Evolutionary conservation across 2,888 invertebrate species (phyloP).

Genomic region (Plagiodera versicolora): DNA sequence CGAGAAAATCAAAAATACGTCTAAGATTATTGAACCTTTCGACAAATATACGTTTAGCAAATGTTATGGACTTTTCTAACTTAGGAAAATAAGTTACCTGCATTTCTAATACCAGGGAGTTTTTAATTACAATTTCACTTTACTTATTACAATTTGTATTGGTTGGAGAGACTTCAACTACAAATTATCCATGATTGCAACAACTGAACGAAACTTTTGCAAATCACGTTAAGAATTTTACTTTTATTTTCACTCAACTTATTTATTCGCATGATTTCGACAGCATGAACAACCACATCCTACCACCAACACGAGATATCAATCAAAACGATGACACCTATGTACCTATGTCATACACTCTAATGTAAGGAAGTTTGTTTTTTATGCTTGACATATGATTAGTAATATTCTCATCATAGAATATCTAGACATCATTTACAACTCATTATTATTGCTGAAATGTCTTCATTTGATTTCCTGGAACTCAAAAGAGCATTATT

Average conservation of each 20-base stretch:
- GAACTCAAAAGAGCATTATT: no score
- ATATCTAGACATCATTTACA: neutral
- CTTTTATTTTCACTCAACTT: conserved; percentile 16
- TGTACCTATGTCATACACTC: conserved; percentile 33
- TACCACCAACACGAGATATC: conserved; percentile 33
- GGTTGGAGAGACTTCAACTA: no score
- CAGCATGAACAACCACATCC: conserved; percentile 33
- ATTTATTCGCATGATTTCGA: conserved; percentile 32
- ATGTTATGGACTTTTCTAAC: no score
- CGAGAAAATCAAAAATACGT: no score
- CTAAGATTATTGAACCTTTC: no score
- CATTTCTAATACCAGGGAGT: no score
- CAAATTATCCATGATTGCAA: neutral
- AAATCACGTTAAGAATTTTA: neutral
- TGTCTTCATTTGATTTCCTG: no score
- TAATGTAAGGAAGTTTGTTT: conserved; percentile 32
- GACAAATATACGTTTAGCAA: no score
- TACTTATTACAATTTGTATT: no score
- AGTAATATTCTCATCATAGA: neutral
- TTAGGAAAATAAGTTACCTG: no score
- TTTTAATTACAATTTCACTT: no score
- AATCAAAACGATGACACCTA: conserved; percentile 34
- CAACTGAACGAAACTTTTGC: neutral
- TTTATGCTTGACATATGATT: conserved; percentile 10
- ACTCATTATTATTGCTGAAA: no score